A percentile compares a stretch with the other conserved stretches of the same genome.
Conservation (phyloP, 2,888 invertebrate species). For the Chrysina gloriosa region DNA sequence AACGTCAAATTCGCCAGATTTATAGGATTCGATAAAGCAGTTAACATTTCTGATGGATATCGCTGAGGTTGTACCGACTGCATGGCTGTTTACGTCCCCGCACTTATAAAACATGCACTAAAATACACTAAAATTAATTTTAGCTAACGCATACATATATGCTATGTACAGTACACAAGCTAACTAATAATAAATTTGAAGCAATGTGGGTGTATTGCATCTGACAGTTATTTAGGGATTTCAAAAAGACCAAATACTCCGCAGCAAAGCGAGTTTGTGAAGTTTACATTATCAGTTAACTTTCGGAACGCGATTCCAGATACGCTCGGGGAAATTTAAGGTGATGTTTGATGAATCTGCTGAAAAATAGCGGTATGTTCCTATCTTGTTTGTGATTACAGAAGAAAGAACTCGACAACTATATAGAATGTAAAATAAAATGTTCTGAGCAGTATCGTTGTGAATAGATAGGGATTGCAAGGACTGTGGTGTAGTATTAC, state of each 20-base stretch:
- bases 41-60: constrained; percentile 2
- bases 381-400: too few relatives aligned
- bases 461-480: too few relatives aligned
- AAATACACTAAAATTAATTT: constrained; percentile 26
- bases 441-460: too few relatives aligned
- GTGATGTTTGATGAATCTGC: too few relatives aligned
- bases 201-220: constrained; percentile 24
- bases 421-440: too few relatives aligned
- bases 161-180: too few relatives aligned
- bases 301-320: neutral
- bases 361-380: too few relatives aligned
- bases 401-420: too few relatives aligned
- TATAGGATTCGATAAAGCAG: neutral
- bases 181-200: constrained; percentile 23
- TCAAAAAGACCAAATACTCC: constrained; percentile 14
- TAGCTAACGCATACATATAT: constrained; percentile 20
- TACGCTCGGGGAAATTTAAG: neutral
- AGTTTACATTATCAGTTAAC: constrained; percentile 14
- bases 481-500: too few relatives aligned
- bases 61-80: neutral
- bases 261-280: neutral
- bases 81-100: neutral
- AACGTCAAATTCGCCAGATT: neutral
- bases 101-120: neutral
- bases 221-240: constrained; percentile 20